Evolutionary conservation across 2,888 invertebrate genomes (phyloP).

Genomic region (Andrena flavipes): DNA sequence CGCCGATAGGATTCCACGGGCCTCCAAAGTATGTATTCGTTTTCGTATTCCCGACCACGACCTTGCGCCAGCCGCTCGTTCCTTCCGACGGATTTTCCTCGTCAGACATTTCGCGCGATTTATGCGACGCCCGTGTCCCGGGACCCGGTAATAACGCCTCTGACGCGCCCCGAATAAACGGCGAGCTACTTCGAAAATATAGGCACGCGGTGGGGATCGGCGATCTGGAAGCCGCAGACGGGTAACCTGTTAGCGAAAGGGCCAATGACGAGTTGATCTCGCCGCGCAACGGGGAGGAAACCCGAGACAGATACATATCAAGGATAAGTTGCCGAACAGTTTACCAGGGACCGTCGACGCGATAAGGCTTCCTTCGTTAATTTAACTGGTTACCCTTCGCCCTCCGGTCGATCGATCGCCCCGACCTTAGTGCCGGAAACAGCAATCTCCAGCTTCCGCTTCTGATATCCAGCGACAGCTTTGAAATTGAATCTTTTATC

Average conservation of each 20-base stretch:
- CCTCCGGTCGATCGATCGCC: conserved; percentile 26
- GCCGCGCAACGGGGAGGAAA: conserved; percentile 26
- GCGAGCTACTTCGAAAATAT: not conserved
- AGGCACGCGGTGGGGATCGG: not conserved
- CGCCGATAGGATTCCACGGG: conserved; percentile 19
- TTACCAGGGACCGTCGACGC: conserved; percentile 37
- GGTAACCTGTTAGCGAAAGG: conserved; percentile 20
- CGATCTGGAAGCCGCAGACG: conserved; percentile 8
- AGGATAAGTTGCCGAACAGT: conserved; percentile 47
- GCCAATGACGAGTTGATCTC: conserved; percentile 38
- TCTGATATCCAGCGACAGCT: not conserved
- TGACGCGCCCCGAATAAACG: not conserved
- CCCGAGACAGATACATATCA: conserved; percentile 39
- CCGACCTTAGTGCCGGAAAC: not conserved
- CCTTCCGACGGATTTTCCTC: not conserved
- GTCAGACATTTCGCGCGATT: not conserved
- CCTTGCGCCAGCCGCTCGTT: conserved; percentile 1
- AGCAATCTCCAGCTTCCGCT: conserved; percentile 23
- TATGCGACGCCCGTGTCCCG: not conserved
- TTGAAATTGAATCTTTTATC: conserved; percentile 3
- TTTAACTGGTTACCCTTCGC: conserved; percentile 56
- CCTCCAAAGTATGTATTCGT: conserved; percentile 4
- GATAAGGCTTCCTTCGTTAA: conserved; percentile 63
- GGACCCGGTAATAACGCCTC: not conserved
- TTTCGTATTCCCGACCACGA: conserved; percentile 37